Conservation (phyloP, 2,113 vertebrate species). For the Crotalus horridus region DNA sequence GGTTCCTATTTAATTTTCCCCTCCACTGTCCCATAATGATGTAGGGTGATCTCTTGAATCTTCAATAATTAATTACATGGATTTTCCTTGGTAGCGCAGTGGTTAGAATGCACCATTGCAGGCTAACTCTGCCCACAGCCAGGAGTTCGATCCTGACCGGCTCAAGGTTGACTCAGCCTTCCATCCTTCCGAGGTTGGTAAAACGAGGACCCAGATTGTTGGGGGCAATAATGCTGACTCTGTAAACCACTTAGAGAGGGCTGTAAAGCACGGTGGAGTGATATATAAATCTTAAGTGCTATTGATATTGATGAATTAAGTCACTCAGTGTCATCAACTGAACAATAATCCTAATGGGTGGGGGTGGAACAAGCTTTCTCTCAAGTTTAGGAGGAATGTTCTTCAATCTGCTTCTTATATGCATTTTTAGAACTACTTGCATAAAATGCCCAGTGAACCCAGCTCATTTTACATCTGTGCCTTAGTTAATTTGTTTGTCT, state of each 20-base stretch:
- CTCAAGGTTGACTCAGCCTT: background rate
- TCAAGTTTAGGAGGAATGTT: background rate
- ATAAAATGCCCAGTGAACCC: background rate
- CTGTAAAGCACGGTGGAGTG: background rate
- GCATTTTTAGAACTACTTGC: background rate
- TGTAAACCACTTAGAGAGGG: background rate
- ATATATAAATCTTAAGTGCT: background rate
- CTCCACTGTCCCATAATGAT: background rate
- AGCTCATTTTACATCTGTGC: background rate
- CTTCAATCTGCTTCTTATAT: background rate
- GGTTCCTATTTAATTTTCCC: background rate
- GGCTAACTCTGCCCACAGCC: background rate
- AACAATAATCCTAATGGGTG: background rate
- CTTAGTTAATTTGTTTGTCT: background rate
- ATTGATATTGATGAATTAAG: background rate
- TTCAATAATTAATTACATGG: background rate
- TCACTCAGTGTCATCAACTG: background rate
- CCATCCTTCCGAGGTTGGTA: background rate
- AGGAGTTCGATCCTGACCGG: background rate
- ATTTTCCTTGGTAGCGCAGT: background rate
- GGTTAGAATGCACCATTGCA: background rate
- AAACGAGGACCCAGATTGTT: background rate
- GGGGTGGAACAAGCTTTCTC: background rate
- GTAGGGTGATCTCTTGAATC: background rate
- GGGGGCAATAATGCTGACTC: background rate